Base-by-base conservation (phyloP, 2,888 invertebrate species). In the Tuberolachnus salignus region DNA sequence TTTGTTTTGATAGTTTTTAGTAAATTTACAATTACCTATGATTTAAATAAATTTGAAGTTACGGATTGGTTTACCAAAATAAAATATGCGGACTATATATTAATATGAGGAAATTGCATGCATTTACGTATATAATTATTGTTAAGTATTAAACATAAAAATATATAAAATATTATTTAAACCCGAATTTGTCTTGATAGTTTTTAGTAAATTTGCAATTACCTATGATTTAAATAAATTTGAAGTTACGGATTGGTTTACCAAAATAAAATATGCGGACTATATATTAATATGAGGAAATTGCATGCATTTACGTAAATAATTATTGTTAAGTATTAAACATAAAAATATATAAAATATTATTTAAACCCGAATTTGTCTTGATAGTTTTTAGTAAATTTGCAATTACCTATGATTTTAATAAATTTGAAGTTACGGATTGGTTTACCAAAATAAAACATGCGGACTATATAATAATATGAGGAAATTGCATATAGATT, bases 241-340 rank as follows among this genome's bases (percentile, higher is more conserved):
- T 11, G 21, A 49, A 34, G 51, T 69, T 69, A 51, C 53, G 51
- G 69, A 69, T 69, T 69, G 69, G 69, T 69, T 69, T 51, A 34
- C 53, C 26, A 53, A 69, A 26, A 51, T 26, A 67, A 21, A 2
- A 26, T 13, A 19, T 66, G 66, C 46, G 66, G 66, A 66, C 3
- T 26, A 9, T 26, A 9, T n/a, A 61, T 61, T n/a, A 42, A 34
- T 61, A 61, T 61, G 61, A 61, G 61, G 61, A 34, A 26, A 34
- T 42, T 42, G 4, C 34, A 34, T 6, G 26, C 34, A 34, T 11
- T 34, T 19, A 11, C 8, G 3, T 61, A 34, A 26, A 34, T 61
- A n/a, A 4, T 42, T n/a, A 46, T 46, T 13, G 10, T 46, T 13
- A 10, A 46, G 46, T 46, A 13, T 46, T 8, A 46, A 13, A 13